Evolutionary conservation across 2,888 invertebrate species (phyloP).

Genomic region (Athalia cordata): DNA sequence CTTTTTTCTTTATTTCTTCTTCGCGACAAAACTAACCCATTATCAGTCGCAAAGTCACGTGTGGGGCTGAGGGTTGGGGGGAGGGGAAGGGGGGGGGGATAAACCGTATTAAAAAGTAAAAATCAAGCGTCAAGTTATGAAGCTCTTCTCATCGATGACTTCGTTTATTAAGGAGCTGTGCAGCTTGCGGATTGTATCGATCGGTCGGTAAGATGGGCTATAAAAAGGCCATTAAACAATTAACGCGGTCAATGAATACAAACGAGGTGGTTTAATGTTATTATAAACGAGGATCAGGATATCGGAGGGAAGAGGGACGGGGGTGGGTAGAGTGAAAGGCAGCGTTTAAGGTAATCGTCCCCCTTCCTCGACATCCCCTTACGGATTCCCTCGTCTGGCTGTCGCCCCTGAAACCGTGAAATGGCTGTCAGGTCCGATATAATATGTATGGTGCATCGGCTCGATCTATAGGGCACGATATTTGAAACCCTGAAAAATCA

Average conservation of each 20-base stretch:
- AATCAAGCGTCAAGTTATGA: too few species aligned
- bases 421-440: neutral
- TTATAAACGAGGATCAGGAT: slow-evolving; percentile 24
- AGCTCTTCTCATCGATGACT: too few species aligned
- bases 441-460: neutral
- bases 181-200: neutral
- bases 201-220: slow-evolving; percentile 20
- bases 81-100: too few species aligned
- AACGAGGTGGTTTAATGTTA: slow-evolving; percentile 38
- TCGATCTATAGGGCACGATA: slow-evolving; percentile 42
- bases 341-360: slow-evolving; percentile 37
- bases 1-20: too few species aligned
- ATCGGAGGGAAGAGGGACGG: neutral
- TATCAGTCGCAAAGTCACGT: too few species aligned
- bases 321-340: neutral
- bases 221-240: slow-evolving; percentile 45
- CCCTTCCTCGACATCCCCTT: neutral
- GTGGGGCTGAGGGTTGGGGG: too few species aligned
- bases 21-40: too few species aligned
- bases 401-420: neutral
- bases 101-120: too few species aligned
- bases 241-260: slow-evolving; percentile 45
- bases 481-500: slow-evolving; percentile 40
- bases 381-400: neutral
- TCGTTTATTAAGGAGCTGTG: neutral